Evolutionary conservation across 2,113 vertebrate species (phyloP).

Genomic region (Heloderma charlesbogerti): DNA sequence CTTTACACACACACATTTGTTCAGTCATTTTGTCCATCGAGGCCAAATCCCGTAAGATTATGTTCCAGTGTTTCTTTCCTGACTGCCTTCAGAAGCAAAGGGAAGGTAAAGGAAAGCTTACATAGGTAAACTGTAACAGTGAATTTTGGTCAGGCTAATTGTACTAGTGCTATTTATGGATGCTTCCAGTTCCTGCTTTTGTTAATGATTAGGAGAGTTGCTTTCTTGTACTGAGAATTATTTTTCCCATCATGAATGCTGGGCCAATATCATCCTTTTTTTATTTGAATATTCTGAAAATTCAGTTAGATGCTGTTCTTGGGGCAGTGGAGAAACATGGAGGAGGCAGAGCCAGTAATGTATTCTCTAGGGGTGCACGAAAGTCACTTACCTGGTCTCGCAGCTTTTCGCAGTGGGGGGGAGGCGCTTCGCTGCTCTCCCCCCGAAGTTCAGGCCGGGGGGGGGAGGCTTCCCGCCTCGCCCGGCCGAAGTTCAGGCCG

Average conservation of each 20-base stretch:
- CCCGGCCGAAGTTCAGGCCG: too few species aligned
- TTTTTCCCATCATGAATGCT: not conserved
- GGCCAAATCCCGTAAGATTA: not conserved
- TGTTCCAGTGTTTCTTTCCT: not conserved
- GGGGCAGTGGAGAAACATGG: too few species aligned
- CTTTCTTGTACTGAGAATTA: conserved; percentile 27
- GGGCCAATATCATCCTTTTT: too few species aligned
- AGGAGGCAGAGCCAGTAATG: too few species aligned
- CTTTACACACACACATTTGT: not conserved
- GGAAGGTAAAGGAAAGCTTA: not conserved
- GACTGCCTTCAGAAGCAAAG: not conserved
- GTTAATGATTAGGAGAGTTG: not conserved
- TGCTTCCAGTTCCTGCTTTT: not conserved
- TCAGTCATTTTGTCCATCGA: not conserved
- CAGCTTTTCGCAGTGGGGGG: too few species aligned
- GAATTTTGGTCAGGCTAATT: not conserved
- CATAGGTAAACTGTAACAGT: not conserved
- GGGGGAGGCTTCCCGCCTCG: too few species aligned
- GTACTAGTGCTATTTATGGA: conserved; percentile 20
- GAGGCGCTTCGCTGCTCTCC: too few species aligned
- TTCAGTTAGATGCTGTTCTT: too few species aligned
- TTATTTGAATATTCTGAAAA: too few species aligned
- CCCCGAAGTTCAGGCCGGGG: too few species aligned
- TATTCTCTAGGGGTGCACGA: too few species aligned
- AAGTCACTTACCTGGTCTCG: too few species aligned